Evolutionary conservation across 2,888 invertebrate species (phyloP).

Genomic region (Melanargia galathea): DNA sequence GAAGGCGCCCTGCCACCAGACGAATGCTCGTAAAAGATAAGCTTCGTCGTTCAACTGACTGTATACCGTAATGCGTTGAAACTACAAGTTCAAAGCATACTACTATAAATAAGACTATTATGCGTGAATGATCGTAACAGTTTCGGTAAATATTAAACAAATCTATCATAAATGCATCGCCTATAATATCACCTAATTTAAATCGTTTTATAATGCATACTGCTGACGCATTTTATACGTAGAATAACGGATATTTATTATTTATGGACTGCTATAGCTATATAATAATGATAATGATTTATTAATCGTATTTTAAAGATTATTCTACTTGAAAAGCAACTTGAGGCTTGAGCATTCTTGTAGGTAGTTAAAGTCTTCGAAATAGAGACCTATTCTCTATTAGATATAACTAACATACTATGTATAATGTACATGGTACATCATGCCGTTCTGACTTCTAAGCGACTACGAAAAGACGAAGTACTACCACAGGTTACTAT

Average conservation of each 20-base stretch:
- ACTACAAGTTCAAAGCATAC: constrained; percentile 44
- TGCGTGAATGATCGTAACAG: constrained; percentile 2
- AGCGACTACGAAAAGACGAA: too few relatives aligned
- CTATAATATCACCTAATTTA: constrained; percentile 7
- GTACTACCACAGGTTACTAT: too few relatives aligned
- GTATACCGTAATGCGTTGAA: constrained; percentile 49
- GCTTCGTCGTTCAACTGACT: constrained; percentile 50
- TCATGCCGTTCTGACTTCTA: too few relatives aligned
- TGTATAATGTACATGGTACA: too few relatives aligned
- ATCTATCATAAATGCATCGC: not conserved
- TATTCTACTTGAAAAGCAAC: too few relatives aligned
- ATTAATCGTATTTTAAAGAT: too few relatives aligned
- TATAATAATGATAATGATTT: not conserved
- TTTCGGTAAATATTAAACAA: not conserved
- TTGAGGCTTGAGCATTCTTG: too few relatives aligned
- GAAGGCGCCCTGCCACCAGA: constrained; percentile 59
- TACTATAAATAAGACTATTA: constrained; percentile 16
- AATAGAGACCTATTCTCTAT: too few relatives aligned
- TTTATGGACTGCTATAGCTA: not conserved
- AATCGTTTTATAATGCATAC: not conserved
- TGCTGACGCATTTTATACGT: not conserved
- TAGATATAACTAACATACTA: too few relatives aligned
- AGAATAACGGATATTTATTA: not conserved
- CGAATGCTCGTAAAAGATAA: constrained; percentile 64
- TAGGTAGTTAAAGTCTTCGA: too few relatives aligned